These are phyloP conservation scores for Entelurus aequoreus DNA, from an alignment of 2,113 vertebrate genomes.

Conservation along the genomic window DNA sequence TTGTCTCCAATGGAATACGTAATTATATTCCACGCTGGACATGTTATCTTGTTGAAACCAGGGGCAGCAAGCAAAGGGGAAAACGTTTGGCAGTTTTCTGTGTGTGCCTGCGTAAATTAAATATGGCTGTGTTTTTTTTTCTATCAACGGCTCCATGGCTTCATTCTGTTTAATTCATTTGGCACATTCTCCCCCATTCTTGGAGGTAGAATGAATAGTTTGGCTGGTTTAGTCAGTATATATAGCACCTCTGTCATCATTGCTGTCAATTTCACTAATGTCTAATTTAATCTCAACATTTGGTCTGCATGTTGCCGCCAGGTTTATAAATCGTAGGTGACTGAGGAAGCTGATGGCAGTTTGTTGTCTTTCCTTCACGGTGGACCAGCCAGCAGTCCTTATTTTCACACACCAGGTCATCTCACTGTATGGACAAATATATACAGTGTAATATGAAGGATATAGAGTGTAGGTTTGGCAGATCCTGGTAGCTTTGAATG, in stretches of 20 bases:
- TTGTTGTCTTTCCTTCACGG: slow-evolving; percentile 18
- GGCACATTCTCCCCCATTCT: slow-evolving; percentile 3
- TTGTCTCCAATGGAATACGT: slow-evolving; percentile 4
- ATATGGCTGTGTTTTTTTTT: background rate
- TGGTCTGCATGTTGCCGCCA: slow-evolving; percentile 20
- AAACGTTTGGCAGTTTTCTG: slow-evolving; percentile 14
- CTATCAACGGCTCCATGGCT: slow-evolving; percentile 11
- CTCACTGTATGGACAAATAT: slow-evolving; percentile 34
- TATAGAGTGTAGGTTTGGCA: slow-evolving; percentile 16
- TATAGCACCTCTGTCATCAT: slow-evolving; percentile 32
- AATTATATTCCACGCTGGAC: slow-evolving; percentile 34
- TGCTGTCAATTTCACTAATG: slow-evolving; percentile 50
- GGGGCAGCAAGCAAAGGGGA: slow-evolving; percentile 16
- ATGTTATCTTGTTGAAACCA: slow-evolving; percentile 24
- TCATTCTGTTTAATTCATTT: slow-evolving; percentile 20
- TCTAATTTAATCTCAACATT: slow-evolving; percentile 34
- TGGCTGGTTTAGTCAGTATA: slow-evolving; percentile 14
- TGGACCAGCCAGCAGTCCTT: slow-evolving; percentile 50
- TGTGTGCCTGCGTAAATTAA: background rate
- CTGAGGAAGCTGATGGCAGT: slow-evolving; percentile 26
- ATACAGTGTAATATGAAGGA: slow-evolving; percentile 25
- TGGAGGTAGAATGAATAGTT: slow-evolving; percentile 7
- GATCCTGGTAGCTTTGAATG: slow-evolving; percentile 33
- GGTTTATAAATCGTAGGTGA: slow-evolving; percentile 3
- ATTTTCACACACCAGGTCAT: slow-evolving; percentile 61